Evolutionary conservation across 2,797 vertebrate species (phyloP), one percentile per base, ranked within the genome.

Genomic region (Gambusia yucatana): DNA sequence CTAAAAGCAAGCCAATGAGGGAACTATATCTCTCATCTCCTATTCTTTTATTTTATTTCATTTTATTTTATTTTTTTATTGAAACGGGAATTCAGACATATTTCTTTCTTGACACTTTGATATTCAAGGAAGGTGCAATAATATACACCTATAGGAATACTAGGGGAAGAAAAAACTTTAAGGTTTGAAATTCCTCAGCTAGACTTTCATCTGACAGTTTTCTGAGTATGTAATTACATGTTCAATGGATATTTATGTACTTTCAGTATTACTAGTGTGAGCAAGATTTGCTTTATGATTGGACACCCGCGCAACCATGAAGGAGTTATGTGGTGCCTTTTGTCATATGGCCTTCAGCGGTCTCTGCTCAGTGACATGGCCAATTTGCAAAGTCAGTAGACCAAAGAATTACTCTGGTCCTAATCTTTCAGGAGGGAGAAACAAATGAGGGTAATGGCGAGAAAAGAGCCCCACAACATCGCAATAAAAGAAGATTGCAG

Each of bases 301-400:
- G 28, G 28, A 61, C 57, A 61, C 57, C 57, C 57, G 5, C 1
- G 1, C 13, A 30, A 61, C 57, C 57, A 61, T 30, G 57, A 61
- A 30, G 57, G 57, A 61, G 57, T 61, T 61, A 30, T 30, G 28
- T 30, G 25, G 10, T 33, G 57, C 6, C 57, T 30, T 28, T 28
- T 5, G n/a, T 28, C 28, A 30, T 30, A 2, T 16, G 57, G 57
- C 57, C 57, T 61, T 61, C 57, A 30, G 57, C 57, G 4, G 28
- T 28, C 13, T 61, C 28, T 61, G 28, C 82, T 93, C 79, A 28
- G 79, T 91, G 92, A 94, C 93, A 93, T 72, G 88, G 92, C 84
- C 91, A 95, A 96, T 95, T 95, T 95, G 90, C 90, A 88, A 92
- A 95, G 87, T 90, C 91, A 92, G 88, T 93, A 80, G 90, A 94